phyloP scores from a whole-genome alignment of 2,888 invertebrate species.

The Tetheella fluctuosa region DNA sequence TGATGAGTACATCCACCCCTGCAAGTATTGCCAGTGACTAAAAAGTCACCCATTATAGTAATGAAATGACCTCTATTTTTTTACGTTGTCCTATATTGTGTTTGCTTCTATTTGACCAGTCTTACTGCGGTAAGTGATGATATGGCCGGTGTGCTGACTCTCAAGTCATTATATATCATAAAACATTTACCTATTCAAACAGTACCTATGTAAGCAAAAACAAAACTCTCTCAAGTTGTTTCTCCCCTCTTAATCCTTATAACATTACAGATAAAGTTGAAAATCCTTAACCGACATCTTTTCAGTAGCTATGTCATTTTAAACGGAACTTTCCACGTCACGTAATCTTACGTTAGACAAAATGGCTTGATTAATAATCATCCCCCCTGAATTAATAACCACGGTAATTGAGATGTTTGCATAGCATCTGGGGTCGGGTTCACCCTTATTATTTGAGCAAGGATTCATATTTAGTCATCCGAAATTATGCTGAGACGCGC shows the following conservation, averaged over 20 bases:
- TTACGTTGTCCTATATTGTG: too few relatives aligned
- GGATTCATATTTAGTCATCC: conserved; percentile 77
- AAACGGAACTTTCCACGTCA: conserved; percentile 17
- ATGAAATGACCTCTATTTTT: too few relatives aligned
- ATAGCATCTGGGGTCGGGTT: conserved; percentile 57
- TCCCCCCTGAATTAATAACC: conserved; percentile 76
- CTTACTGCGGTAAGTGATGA: too few relatives aligned
- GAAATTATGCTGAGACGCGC: conserved; percentile 68
- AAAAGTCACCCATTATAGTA: too few relatives aligned
- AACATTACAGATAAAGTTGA: not conserved
- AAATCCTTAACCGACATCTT: not conserved
- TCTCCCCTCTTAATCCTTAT: not conserved
- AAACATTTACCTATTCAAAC: too few relatives aligned
- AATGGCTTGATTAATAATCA: conserved; percentile 65
- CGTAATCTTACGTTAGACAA: conserved; percentile 42
- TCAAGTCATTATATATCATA: not conserved
- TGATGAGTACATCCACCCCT: too few relatives aligned
- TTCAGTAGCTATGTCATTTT: not conserved
- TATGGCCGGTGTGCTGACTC: too few relatives aligned
- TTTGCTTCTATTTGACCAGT: too few relatives aligned
- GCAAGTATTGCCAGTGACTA: too few relatives aligned
- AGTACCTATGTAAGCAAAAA: not conserved
- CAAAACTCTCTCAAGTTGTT: not conserved
- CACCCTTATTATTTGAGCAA: conserved; percentile 63
- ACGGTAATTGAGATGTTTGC: conserved; percentile 82